A percentile compares a stretch with the other conserved stretches of the same genome.
Conservation (phyloP, 2,113 vertebrate species). For the Heterotis niloticus region DNA sequence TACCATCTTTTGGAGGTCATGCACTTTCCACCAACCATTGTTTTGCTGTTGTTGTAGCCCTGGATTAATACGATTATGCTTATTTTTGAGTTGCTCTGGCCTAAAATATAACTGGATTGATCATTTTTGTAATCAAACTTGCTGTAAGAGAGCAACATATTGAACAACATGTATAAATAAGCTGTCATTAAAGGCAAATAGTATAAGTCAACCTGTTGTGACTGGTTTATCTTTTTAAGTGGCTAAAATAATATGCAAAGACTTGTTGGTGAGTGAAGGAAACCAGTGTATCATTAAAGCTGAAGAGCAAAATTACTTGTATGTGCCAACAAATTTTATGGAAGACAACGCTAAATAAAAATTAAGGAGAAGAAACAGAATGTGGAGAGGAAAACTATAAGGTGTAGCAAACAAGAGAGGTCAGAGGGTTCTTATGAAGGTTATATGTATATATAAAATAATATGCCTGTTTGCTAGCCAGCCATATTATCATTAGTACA, state of each 20-base stretch:
- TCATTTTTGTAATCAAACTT: neutral
- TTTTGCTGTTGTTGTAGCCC: neutral
- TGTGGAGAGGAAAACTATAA: too few species aligned
- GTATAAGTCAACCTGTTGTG: neutral
- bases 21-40: neutral
- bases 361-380: too few species aligned
- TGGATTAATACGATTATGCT: neutral
- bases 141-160: neutral
- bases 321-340: too few species aligned
- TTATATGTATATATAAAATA: too few species aligned
- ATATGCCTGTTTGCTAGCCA: too few species aligned
- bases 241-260: neutral
- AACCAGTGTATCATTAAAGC: too few species aligned
- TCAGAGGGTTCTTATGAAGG: too few species aligned
- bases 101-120: neutral
- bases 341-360: too few species aligned
- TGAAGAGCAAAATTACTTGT: too few species aligned
- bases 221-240: neutral
- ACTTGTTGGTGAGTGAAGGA: neutral
- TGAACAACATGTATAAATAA: neutral
- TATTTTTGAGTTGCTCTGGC: neutral
- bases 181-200: slow-evolving; percentile 15
- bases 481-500: too few species aligned
- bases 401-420: too few species aligned
- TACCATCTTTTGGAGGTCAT: neutral